Conservation (phyloP, 2,113 vertebrate genomes). For the Coturnix japonica region DNA sequence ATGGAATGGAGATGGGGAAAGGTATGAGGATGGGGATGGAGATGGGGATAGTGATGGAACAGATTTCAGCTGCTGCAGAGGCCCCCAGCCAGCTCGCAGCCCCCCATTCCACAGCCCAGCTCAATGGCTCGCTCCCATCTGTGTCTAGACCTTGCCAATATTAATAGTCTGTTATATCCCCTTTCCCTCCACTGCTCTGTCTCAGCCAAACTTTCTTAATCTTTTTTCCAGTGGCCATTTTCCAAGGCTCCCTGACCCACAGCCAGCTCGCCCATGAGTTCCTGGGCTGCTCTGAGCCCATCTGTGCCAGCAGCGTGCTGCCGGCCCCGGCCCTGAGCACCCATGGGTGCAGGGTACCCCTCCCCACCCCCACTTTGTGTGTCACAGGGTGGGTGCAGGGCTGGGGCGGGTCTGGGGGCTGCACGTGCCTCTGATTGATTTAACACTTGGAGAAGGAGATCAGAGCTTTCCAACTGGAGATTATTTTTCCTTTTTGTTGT, state of each 20-base stretch:
- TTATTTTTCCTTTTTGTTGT: neutral
- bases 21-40: too few species aligned
- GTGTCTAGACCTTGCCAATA: neutral
- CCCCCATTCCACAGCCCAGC: neutral
- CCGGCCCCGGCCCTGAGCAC: neutral
- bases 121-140: neutral
- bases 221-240: slow-evolving; percentile 39
- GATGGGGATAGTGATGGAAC: neutral
- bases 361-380: neutral
- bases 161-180: neutral
- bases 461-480: slow-evolving; percentile 21
- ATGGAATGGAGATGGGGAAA: too few species aligned
- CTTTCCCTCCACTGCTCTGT: neutral
- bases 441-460: slow-evolving; percentile 35
- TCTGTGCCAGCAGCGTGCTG: accelerated
- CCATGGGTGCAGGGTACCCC: neutral
- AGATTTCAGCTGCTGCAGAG: accelerated
- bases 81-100: neutral
- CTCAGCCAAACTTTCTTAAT: slow-evolving; percentile 4
- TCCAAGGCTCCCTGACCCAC: neutral
- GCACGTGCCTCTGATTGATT: slow-evolving; percentile 29
- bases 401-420: neutral
- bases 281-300: neutral
- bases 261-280: neutral
- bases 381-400: accelerated